Conservation (phyloP, 2,888 invertebrate species). For the Altica lythri region DNA sequence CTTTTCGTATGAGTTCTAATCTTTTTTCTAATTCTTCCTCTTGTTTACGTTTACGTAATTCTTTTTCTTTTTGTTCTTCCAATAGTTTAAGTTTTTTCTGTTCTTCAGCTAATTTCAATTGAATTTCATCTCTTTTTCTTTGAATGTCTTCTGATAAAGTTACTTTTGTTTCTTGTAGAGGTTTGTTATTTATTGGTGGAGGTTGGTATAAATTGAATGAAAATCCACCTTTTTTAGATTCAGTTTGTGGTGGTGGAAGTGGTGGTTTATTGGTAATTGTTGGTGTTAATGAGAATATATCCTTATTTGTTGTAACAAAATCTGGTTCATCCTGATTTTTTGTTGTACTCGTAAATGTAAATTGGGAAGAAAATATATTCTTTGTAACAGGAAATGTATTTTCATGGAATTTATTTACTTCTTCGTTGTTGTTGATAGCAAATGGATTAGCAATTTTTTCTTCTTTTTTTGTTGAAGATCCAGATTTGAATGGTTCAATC, state of each 20-base stretch:
- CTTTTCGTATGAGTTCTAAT: slow-evolving; percentile 33
- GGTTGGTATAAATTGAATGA: slow-evolving; percentile 29
- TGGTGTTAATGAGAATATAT: slow-evolving; percentile 6
- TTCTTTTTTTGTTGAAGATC: too few relatives aligned
- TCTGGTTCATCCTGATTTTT: background rate
- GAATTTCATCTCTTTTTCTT: slow-evolving; percentile 4
- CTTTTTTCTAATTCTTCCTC: slow-evolving; percentile 35
- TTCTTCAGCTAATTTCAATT: slow-evolving; percentile 5
- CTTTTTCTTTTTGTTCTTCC: slow-evolving; percentile 34
- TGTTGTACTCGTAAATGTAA: background rate
- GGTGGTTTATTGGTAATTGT: background rate
- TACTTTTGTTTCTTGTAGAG: slow-evolving; percentile 5
- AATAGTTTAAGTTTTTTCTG: slow-evolving; percentile 32
- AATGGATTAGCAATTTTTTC: slow-evolving; percentile 4
- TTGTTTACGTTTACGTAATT: slow-evolving; percentile 31
- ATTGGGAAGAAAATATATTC: slow-evolving; percentile 19
- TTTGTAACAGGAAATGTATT: slow-evolving; percentile 1
- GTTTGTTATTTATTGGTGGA: background rate
- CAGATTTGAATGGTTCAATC: too few relatives aligned
- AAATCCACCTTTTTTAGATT: slow-evolving; percentile 38
- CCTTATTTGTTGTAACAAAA: background rate
- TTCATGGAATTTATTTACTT: too few relatives aligned
- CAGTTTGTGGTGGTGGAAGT: background rate
- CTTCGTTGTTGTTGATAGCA: background rate
- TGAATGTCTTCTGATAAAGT: slow-evolving; percentile 4